Evolutionary conservation across 2,888 invertebrate species (phyloP), one percentile per base, ranked within the genome.

Genomic region (Mythimna lalbum): DNA sequence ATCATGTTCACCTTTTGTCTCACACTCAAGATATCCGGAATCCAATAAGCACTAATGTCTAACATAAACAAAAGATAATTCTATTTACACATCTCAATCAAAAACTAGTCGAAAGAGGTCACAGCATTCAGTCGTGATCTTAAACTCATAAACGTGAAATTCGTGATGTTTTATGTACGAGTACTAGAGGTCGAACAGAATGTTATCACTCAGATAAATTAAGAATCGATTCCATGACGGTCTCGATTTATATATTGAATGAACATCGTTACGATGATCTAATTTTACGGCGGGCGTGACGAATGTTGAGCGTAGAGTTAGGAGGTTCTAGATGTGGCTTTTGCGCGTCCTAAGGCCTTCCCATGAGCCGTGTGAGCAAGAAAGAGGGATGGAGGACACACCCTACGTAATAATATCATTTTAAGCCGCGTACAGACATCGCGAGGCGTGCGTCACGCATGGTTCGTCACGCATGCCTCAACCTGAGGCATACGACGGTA

Each of bases 141-240:
- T 65, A 67, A 77, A 81, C 23, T 83, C 63, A 36, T 65, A 67
- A 79, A 81, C 23, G 75, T 72, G 61, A 82, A 79, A 82, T 74
- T 90, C 93, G 92, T 92, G 92, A 92, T 86, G 87, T 71, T 47
- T 75, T 67, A 64, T 73, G 63, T 70, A 63, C 63, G n/a, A 82
- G 63, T 70, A 63, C 63, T 49, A 82, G 87, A 90, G 92, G 91
- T 90, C 89, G 85, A 81, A 85, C 81, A 76, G 82, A 86, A 86
- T 86, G 89, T 89, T 88, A 89, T 89, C 87, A 91, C 89, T 90
- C 87, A 89, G 90, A 89, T 91, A 88, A 90, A 91, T 90, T 90
- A 89, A 88, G 87, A 90, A 91, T 89, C 88, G 86, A 88, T 87
- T 77, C 83, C 83, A 87, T 87, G 89, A 89, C 85, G 81, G 84